A percentile compares a stretch with the other conserved stretches of the same genome.
Evolutionary conservation across 2,113 vertebrate genomes (phyloP).

Genomic region (Eulacestoma nigropectus): DNA sequence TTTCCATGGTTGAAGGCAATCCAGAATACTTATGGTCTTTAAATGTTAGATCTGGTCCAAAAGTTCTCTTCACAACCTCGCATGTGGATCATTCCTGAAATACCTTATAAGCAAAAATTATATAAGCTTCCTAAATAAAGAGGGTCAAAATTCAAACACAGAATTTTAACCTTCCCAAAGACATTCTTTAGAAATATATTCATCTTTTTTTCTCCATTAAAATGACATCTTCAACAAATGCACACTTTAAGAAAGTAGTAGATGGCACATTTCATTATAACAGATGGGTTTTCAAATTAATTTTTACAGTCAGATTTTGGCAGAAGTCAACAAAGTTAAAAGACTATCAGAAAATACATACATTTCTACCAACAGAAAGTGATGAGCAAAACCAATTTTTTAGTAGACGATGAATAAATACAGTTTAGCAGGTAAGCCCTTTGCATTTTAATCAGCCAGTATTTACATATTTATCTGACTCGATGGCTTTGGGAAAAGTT

Average conservation of each 20-base stretch:
- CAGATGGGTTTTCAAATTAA: neutral
- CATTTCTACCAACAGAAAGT: neutral
- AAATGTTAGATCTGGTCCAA: neutral
- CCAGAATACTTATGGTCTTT: neutral
- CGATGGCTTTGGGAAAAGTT: neutral
- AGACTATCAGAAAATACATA: neutral
- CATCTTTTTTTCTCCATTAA: neutral
- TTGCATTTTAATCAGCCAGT: neutral
- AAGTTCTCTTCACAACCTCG: neutral
- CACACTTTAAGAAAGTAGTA: neutral
- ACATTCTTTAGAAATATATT: neutral
- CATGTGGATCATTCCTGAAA: neutral
- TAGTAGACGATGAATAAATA: neutral
- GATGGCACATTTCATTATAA: neutral
- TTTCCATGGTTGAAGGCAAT: neutral
- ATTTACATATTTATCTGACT: neutral
- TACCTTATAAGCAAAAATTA: neutral
- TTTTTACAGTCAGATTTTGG: neutral
- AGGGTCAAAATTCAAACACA: neutral
- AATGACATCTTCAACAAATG: neutral
- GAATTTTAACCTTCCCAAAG: neutral
- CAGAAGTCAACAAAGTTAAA: neutral
- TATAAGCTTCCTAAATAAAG: neutral
- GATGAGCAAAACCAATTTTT: neutral
- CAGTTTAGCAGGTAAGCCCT: neutral